These are phyloP conservation scores for Trachemys scripta DNA, from an alignment of 2,113 vertebrate species.

Conservation along the genomic window DNA sequence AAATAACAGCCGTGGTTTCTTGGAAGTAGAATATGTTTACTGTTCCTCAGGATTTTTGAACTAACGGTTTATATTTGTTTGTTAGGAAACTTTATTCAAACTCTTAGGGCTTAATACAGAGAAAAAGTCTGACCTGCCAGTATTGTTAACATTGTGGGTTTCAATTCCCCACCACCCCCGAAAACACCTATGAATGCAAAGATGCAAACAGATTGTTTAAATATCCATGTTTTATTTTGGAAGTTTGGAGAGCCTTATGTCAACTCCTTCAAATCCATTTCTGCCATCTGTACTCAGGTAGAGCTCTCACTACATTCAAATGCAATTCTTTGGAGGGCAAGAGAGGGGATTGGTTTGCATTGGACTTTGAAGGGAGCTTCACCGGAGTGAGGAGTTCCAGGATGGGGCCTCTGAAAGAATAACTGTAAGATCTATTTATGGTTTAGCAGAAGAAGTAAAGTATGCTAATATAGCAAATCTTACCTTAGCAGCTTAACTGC, in stretches of 20 bases:
- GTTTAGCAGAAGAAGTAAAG: slow-evolving; percentile 59
- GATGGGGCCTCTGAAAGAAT: slow-evolving; percentile 41
- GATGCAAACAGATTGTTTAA: slow-evolving; percentile 44
- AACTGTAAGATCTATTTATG: slow-evolving; percentile 69
- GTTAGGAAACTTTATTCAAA: slow-evolving; percentile 67
- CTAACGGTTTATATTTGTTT: slow-evolving; percentile 52
- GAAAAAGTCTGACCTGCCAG: slow-evolving; percentile 9
- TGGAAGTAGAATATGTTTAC: slow-evolving; percentile 71
- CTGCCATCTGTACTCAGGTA: neutral
- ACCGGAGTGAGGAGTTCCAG: slow-evolving; percentile 35
- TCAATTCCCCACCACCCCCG: neutral
- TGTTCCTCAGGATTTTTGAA: slow-evolving; percentile 62
- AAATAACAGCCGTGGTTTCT: slow-evolving; percentile 80
- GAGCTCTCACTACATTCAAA: neutral
- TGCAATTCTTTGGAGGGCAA: neutral
- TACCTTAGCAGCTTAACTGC: slow-evolving; percentile 98
- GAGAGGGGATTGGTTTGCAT: neutral
- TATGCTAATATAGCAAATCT: slow-evolving; percentile 69
- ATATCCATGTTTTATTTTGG: slow-evolving; percentile 24
- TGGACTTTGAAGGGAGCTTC: slow-evolving; percentile 5
- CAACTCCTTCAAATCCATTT: slow-evolving; percentile 23
- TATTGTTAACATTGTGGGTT: neutral
- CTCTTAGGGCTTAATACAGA: slow-evolving; percentile 20
- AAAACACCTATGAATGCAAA: neutral
- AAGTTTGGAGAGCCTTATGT: slow-evolving; percentile 51